Evolutionary conservation across 1,140 invertebrate genomes (phyloP), one percentile per base, ranked within the genome.

Genomic region (Camponotus vicinus): DNA sequence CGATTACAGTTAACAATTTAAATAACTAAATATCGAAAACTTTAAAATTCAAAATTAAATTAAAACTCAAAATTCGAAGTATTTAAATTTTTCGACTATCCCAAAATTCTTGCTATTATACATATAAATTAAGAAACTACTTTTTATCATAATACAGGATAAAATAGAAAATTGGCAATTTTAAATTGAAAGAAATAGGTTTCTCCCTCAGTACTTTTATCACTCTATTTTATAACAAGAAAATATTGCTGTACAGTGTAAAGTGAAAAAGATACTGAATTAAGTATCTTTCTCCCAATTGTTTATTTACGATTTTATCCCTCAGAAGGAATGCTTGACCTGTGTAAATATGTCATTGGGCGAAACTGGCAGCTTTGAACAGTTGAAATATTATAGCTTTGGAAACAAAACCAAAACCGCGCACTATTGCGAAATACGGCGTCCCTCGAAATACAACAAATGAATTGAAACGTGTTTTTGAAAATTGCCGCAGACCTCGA

Each of bases 401-500:
- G 34, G 1, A n/a, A 80, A 27, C 5, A 69, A 52, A 55, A n/a
- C 1, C n/a, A 13, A 80, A 70, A 71, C 49, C 37, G n/a, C 52
- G 21, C 45, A 9, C 40, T 52, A 67, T 67, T 52, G 45, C 13
- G 55, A 71, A 80, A 80, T 70, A 70, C 40, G 42, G n/a, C 40
- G n/a, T 61, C 27, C 32, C 69, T 8, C 45, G 13, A 21, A 71
- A n/a, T 61, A 45, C 67, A 42, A 13, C 40, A 34, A 61, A 59
- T 71, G 21, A 45, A 73, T 61, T 70, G 66, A 71, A 80, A 49
- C 15, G 49, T 15, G 49, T 71, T 80, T 80, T 57, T 42, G 34
- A 52, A 70, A 80, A 80, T 71, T 37, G 37, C 45, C 66, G 15
- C 49, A 70, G 18, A 78, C 18, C 76, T 49, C 59, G 59, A 77